These are phyloP conservation scores for Murina feae DNA, from an alignment of 2,113 vertebrate genomes.

Conservation along the genomic window DNA sequence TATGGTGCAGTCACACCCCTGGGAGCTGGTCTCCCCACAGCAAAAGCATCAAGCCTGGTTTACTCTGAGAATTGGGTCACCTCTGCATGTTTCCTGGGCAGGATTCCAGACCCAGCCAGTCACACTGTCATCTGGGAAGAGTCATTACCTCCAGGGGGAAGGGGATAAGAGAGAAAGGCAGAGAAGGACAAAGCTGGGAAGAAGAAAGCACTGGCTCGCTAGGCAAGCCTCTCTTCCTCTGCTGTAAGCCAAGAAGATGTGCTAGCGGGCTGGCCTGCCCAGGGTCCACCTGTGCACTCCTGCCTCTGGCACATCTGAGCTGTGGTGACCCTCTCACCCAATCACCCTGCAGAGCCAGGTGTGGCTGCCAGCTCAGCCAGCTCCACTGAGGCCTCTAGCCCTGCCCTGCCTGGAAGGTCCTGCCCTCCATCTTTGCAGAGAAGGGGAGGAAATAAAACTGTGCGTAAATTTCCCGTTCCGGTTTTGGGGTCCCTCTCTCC, in stretches of 20 bases:
- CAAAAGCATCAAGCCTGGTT: not conserved
- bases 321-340: not conserved
- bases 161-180: conserved; percentile 25
- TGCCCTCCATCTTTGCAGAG: not conserved
- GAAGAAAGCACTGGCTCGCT: conserved; percentile 31
- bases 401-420: not conserved
- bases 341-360: not conserved
- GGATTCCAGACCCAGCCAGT: conserved; percentile 38
- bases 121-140: conserved; percentile 1
- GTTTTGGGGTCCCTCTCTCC: not conserved
- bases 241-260: conserved; percentile 78
- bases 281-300: not conserved
- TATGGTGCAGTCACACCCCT: conserved; percentile 12
- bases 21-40: not conserved
- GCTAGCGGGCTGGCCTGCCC: conserved; percentile 84
- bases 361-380: not conserved
- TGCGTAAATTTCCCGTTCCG: not conserved
- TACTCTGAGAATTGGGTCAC: conserved; percentile 68
- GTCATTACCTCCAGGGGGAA: not conserved
- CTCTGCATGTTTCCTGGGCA: conserved; percentile 48
- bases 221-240: conserved; percentile 70
- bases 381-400: not conserved
- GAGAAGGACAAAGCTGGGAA: conserved; percentile 85
- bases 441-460: not conserved
- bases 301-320: not conserved